Base-by-base conservation (phyloP, 2,797 vertebrate genomes). In the Bradypus variegatus region DNA sequence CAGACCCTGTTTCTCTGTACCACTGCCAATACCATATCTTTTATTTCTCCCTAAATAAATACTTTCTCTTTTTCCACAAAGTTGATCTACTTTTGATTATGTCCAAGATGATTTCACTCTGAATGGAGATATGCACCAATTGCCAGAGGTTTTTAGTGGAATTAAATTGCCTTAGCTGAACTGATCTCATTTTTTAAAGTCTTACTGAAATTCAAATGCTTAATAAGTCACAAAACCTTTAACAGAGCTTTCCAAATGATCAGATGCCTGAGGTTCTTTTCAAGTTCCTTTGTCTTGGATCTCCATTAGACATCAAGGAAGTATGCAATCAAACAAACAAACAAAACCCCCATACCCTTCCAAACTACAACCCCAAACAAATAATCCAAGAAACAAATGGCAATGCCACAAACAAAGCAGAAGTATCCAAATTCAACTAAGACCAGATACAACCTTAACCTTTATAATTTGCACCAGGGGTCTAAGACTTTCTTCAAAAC, bases 341-440 rank as follows among this genome's bases (percentile, higher is more conserved):
- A 91, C 25, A 60, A 73, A 70, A 60, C 2, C 21, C 75, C 31
- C 45, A 41, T 50, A 88, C 29, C 86, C 84, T 82, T 96, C 79
- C 91, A 89, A 96, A 92, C 29, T 67, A 65, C 15, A 92, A 78
- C 65, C 88, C 91, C 36, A 95, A 94, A 91, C 36, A 95, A 94
- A 91, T 62, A 95, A 70, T 45, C 90, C 3, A 88, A 93, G 85
- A 96, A 95, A 89, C 88, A 88, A 80, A 48, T 36, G 75, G 58
- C 69, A 62, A 58, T 23, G 88, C 83, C 69, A 94, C 48, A 94
- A 2, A 94, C 85, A 96, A 96, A 96, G 82, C 38, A 94, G 69
- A 53, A 88, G 45, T 81, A 94, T 60, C 67, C 91, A 95, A 55
- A 95, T 93, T 88, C 88, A 93, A 21, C 15, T 14, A 48, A 86